Percentiles rank a stretch among this genome's conserved stretches.
Evolutionary conservation across 2,113 vertebrate genomes (phyloP).

Genomic region (Leucosticte australis): DNA sequence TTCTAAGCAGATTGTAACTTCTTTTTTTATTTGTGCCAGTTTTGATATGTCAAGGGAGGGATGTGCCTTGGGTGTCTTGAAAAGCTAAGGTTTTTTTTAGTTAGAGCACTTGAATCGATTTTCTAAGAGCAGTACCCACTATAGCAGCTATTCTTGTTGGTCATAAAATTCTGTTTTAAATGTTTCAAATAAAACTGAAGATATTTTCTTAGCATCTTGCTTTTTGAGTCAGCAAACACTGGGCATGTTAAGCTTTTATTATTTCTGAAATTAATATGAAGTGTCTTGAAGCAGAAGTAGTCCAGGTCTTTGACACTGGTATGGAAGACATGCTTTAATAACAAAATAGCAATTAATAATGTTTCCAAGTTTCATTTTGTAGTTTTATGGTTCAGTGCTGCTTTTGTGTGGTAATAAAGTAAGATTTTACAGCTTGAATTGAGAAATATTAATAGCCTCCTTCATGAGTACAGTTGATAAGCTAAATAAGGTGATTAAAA

Average conservation of each 20-base stretch:
- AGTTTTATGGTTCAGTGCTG: conserved; percentile 17
- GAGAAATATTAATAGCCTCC: background rate
- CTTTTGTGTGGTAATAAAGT: conserved; percentile 19
- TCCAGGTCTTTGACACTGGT: background rate
- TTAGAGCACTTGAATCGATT: background rate
- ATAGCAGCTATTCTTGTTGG: background rate
- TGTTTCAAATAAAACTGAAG: background rate
- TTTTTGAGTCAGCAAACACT: background rate
- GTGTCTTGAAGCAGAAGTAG: background rate
- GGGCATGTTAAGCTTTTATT: background rate
- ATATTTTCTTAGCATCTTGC: background rate
- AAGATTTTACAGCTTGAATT: conserved; percentile 10
- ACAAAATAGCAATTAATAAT: conserved; percentile 46
- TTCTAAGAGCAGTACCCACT: background rate
- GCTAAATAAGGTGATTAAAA: conserved; percentile 26
- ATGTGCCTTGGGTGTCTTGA: background rate
- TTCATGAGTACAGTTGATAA: background rate
- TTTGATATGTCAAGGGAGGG: background rate
- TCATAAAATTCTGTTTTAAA: background rate
- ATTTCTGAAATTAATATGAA: background rate
- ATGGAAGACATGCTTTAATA: background rate
- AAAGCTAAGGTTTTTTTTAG: background rate
- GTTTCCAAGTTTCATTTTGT: conserved; percentile 23
- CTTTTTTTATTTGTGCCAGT: background rate
- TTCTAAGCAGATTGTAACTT: background rate